These are phyloP conservation scores for Nothoprocta pentlandii DNA, from an alignment of 2,113 vertebrate genomes.

Conservation along the genomic window DNA sequence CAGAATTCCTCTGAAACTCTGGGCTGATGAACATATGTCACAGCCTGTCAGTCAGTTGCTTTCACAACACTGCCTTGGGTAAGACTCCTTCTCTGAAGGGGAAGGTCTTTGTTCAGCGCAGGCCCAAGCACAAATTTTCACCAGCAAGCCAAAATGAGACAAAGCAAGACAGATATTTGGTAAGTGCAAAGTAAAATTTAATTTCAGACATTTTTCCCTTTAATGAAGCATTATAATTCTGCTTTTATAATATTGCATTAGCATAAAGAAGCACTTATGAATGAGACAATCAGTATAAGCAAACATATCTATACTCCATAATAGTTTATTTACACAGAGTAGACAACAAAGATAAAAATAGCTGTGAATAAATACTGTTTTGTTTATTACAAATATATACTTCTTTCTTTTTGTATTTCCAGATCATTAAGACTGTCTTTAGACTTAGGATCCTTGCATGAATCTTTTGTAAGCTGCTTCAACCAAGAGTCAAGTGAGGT, in stretches of 20 bases:
- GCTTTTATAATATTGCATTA: conserved; percentile 25
- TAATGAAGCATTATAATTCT: conserved; percentile 11
- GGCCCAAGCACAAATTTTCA: conserved; percentile 5
- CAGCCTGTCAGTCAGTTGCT: neutral
- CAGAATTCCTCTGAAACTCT: neutral
- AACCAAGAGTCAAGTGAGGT: neutral
- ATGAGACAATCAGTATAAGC: neutral
- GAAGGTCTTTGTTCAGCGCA: neutral
- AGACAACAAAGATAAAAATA: neutral
- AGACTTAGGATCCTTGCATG: neutral
- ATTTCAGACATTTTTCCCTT: conserved; percentile 33
- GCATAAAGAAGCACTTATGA: conserved; percentile 32
- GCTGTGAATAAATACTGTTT: neutral
- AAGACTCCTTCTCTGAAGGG: neutral
- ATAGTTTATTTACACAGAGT: neutral
- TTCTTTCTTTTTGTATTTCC: neutral
- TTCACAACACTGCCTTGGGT: neutral
- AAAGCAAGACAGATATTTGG: neutral
- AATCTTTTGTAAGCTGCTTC: neutral
- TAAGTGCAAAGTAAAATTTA: conserved; percentile 31
- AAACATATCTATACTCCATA: neutral
- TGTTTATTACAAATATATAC: neutral
- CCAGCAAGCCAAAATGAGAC: conserved; percentile 34
- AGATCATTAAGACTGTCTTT: neutral
- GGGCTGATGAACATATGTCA: neutral